phyloP scores from a whole-genome alignment of 2,888 invertebrate species.

The Leptinotarsa tumamoca region DNA sequence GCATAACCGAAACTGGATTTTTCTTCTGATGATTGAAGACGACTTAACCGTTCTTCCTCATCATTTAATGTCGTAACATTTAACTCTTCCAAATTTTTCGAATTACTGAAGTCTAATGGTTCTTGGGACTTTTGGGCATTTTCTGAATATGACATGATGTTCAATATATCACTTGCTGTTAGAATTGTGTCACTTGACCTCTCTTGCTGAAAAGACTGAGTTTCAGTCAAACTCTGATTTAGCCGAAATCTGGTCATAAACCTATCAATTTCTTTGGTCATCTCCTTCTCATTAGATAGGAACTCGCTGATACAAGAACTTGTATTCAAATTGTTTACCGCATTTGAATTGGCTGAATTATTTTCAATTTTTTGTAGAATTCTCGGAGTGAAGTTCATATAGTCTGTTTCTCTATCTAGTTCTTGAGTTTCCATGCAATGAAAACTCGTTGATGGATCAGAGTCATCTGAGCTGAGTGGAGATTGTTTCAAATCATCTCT shows the following conservation, averaged over 20 bases:
- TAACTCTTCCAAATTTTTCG: background rate
- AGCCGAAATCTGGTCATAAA: conserved; percentile 33
- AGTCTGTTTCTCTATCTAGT: background rate
- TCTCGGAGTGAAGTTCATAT: background rate
- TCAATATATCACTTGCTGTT: conserved; percentile 4
- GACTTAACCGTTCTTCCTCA: background rate
- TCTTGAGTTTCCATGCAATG: background rate
- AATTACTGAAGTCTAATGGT: background rate
- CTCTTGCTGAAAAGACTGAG: conserved; percentile 18
- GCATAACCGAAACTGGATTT: background rate
- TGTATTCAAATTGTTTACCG: background rate
- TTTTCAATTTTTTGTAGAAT: background rate
- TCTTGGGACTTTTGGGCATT: background rate
- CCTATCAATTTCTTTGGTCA: conserved; percentile 28
- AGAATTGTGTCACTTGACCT: background rate
- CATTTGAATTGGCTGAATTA: background rate
- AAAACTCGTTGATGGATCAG: background rate
- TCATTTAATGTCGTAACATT: too few relatives aligned
- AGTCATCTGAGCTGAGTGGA: background rate
- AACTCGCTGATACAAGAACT: conserved; percentile 20
- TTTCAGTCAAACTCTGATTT: conserved; percentile 30
- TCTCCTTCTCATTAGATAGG: conserved; percentile 13
- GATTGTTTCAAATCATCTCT: background rate
- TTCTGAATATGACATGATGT: background rate
- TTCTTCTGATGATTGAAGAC: background rate